These are phyloP conservation scores for Macrobrachium rosenbergii DNA, from an alignment of 1,140 invertebrate genomes.

Conservation along the genomic window DNA sequence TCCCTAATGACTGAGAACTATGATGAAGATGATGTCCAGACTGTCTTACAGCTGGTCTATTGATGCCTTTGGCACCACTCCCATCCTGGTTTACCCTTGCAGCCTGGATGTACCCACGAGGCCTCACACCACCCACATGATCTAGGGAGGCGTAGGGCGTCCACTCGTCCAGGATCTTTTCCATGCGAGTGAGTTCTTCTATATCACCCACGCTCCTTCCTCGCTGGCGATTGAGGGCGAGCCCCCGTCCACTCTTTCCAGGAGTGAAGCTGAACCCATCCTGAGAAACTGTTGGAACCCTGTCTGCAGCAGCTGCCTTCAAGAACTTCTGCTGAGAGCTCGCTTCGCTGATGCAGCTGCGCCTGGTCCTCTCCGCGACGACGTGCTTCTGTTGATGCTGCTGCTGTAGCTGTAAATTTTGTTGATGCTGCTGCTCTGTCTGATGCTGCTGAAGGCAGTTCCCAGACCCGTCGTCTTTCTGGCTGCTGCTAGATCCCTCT, in stretches of 20 bases:
- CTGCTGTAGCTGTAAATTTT: too few relatives aligned
- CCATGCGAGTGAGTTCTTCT: slow-evolving; percentile 49
- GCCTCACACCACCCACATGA: not conserved
- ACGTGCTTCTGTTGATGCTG: not conserved
- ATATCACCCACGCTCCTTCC: slow-evolving; percentile 51
- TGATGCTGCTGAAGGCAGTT: not conserved
- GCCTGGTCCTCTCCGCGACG: not conserved
- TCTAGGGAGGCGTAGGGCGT: slow-evolving; percentile 56
- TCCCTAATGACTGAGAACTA: not conserved
- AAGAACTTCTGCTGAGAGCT: not conserved
- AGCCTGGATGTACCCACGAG: not conserved
- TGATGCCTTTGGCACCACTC: not conserved
- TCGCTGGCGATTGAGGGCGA: not conserved
- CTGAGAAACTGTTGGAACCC: not conserved
- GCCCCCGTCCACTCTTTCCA: not conserved
- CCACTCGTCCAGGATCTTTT: slow-evolving; percentile 63
- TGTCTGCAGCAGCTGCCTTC: not conserved
- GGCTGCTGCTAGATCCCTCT: too few relatives aligned
- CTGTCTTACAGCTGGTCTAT: slow-evolving; percentile 30
- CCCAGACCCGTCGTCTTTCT: not conserved
- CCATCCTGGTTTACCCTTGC: not conserved
- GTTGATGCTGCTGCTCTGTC: too few relatives aligned
- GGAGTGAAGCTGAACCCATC: slow-evolving; percentile 46
- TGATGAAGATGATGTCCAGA: not conserved
- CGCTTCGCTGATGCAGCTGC: not conserved